Conservation (phyloP, 1,140 invertebrate species). For the Leptinotarsa lineolata region DNA sequence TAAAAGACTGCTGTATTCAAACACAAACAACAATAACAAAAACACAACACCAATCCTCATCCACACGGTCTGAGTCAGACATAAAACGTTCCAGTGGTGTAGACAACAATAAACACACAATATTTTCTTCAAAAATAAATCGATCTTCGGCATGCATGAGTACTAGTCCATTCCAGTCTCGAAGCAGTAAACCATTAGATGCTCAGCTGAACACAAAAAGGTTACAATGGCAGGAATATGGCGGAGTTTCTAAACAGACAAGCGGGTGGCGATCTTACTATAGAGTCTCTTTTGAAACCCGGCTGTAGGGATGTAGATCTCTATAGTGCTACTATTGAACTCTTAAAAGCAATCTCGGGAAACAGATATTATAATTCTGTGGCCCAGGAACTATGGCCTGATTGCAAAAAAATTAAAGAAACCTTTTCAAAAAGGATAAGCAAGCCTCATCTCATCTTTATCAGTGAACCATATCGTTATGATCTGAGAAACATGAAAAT, state of each 20-base stretch:
- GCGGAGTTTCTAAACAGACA: not conserved
- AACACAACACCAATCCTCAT: too few species aligned
- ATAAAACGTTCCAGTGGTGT: too few species aligned
- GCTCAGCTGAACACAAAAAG: not conserved
- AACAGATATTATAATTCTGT: conserved; percentile 3
- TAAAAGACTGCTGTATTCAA: too few species aligned
- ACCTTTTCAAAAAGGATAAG: not conserved
- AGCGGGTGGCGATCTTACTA: not conserved
- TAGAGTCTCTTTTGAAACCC: not conserved
- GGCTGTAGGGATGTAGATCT: not conserved
- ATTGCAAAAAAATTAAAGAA: not conserved
- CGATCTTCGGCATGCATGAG: too few species aligned
- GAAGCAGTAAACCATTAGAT: too few species aligned
- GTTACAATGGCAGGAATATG: conserved; percentile 7
- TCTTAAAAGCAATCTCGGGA: not conserved
- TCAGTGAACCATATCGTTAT: not conserved
- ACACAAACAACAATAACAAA: too few species aligned
- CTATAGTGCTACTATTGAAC: not conserved
- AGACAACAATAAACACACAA: too few species aligned
- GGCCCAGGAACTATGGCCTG: not conserved
- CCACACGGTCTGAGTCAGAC: too few species aligned
- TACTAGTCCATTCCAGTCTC: too few species aligned
- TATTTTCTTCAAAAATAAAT: too few species aligned
- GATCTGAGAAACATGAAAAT: not conserved
- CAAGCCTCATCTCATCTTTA: conserved; percentile 2